Evolutionary conservation across 2,113 vertebrate genomes (phyloP).

Genomic region (Hydrolagus affinis): DNA sequence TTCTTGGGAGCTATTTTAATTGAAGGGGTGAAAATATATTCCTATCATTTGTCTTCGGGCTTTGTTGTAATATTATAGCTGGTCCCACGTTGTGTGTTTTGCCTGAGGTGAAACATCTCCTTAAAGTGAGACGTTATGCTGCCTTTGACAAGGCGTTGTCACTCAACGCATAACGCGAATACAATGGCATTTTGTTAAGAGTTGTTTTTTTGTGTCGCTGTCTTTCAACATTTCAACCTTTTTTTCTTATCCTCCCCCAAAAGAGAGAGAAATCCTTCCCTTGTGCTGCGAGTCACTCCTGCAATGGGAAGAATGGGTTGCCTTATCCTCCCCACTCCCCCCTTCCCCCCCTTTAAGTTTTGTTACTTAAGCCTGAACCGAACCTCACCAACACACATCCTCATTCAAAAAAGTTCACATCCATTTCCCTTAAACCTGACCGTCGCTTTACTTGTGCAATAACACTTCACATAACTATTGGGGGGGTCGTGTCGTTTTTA

Average conservation of each 20-base stretch:
- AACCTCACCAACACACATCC: no score
- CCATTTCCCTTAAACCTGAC: background rate
- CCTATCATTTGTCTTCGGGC: conserved; percentile 3
- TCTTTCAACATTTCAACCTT: conserved; percentile 72
- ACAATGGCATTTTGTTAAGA: conserved; percentile 83
- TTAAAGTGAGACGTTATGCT: conserved; percentile 59
- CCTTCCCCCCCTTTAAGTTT: background rate
- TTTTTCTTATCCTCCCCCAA: conserved; percentile 49
- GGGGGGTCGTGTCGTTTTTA: no score
- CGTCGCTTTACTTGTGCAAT: background rate
- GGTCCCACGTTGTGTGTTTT: conserved; percentile 48
- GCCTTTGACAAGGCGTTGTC: conserved; percentile 61
- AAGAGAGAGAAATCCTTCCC: conserved; percentile 41
- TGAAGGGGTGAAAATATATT: background rate
- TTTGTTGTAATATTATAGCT: conserved; percentile 40
- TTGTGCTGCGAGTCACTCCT: background rate
- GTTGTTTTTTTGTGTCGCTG: conserved; percentile 69
- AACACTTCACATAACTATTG: background rate
- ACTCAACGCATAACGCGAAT: conserved; percentile 54
- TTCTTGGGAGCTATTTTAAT: background rate
- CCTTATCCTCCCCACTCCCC: no score
- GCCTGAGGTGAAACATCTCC: conserved; percentile 56
- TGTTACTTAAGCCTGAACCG: background rate
- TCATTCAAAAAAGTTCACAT: background rate
- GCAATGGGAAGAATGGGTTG: conserved; percentile 7